Evolutionary conservation across 2,797 vertebrate genomes (phyloP), one percentile per base, ranked within the genome.

Genomic region (Odontamblyopus rebecca): DNA sequence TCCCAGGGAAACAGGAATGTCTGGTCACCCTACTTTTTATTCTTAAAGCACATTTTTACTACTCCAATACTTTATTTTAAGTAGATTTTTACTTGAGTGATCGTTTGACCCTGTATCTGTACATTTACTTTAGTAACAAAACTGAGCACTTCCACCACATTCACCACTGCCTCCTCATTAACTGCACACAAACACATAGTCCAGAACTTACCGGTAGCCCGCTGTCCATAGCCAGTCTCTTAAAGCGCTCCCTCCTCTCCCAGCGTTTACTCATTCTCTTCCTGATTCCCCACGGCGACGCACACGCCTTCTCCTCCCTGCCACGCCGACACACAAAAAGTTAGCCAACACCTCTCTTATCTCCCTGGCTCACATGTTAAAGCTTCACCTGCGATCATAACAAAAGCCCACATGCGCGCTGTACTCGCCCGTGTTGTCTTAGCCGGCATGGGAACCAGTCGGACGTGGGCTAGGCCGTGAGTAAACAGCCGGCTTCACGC

Each of bases 181-280:
- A 50, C 63, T 8, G 23, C 23, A 23, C 23, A 23, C 23, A 23
- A 23, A 23, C 1, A 60, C 48, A 48, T 48, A 2, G 5, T 60
- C 65, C 73, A 64, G 80, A 89, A 91, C 96, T 96, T 91, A 97
- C 96, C 95, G 91, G 90, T 53, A 95, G 89, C 84, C 93, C 88
- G 88, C 94, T 93, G 83, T 95, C 93, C 79, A 94, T 91, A 83
- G 94, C 95, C 78, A 94, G 82, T 61, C 94, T 93, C 89, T 96
- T 95, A 63, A 94, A 90, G 81, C 88, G 93, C 77, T 94, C 92
- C 54, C 89, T 93, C 87, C 92, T 94, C 79, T 94, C 91, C 76
- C 91, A 90, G 79, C 94, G 92, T 82, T 90, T 89, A 88, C 83
- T 94, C 86, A 91, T 89, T 84, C 92, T 91, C 88, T 92, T 90